These are phyloP conservation scores for Atrichornis clamosus DNA, from an alignment of 2,113 vertebrate species.

Conservation along the genomic window DNA sequence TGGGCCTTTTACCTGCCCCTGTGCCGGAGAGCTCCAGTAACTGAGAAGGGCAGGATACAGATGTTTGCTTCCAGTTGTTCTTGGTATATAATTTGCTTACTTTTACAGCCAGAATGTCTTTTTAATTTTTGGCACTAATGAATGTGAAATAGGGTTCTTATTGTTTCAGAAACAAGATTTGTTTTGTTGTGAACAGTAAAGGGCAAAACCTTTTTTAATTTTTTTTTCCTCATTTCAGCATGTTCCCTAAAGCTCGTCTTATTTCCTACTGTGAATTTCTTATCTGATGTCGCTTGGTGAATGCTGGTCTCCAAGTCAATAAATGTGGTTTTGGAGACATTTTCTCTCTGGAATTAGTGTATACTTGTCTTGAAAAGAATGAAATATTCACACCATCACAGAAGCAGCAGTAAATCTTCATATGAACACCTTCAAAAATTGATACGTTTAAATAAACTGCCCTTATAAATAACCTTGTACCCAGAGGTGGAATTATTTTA, in stretches of 20 bases:
- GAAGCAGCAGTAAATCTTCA: constrained; percentile 39
- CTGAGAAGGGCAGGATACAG: not conserved
- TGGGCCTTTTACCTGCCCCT: not conserved
- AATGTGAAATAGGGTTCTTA: not conserved
- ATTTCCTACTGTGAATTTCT: not conserved
- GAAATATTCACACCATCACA: constrained; percentile 18
- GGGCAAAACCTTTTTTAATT: not conserved
- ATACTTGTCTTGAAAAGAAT: constrained; percentile 31
- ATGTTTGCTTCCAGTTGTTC: not conserved
- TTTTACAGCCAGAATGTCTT: not conserved
- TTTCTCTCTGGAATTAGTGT: constrained; percentile 20
- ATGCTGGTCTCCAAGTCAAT: constrained; percentile 23
- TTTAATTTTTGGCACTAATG: not conserved
- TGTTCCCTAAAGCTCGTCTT: not conserved
- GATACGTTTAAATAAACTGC: constrained; percentile 5
- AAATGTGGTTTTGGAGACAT: constrained; percentile 46
- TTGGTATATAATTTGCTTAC: not conserved
- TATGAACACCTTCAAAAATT: constrained; percentile 36
- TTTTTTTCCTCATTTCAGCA: not conserved
- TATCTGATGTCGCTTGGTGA: constrained; percentile 4
- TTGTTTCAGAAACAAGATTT: not conserved
- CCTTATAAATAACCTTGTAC: constrained; percentile 23
- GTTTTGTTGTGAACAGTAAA: not conserved
- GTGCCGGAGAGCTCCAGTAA: not conserved
- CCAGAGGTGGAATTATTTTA: constrained; percentile 16